phyloP scores from a whole-genome alignment of 2,113 vertebrate species.

The Jacana jacana region DNA sequence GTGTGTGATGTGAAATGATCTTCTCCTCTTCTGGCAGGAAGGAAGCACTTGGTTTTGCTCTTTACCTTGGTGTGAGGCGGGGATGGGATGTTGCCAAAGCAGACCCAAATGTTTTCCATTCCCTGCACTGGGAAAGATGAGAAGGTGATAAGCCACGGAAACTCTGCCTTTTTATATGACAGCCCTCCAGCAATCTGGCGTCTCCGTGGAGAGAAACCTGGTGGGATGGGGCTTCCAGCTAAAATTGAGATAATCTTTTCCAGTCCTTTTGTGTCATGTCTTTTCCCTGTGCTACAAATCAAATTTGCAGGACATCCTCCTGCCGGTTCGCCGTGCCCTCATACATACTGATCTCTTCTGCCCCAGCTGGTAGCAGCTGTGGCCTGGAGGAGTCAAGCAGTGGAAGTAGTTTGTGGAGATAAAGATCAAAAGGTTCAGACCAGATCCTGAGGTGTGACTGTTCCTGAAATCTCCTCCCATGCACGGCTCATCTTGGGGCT shows the following conservation, averaged over 20 bases:
- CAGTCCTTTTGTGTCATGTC: neutral
- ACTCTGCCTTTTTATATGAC: neutral
- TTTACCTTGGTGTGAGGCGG: neutral
- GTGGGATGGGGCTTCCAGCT: neutral
- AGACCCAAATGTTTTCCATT: neutral
- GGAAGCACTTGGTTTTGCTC: neutral
- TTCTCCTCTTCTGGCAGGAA: neutral
- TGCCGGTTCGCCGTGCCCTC: neutral
- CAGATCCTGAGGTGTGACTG: conserved; percentile 20
- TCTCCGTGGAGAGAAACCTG: neutral
- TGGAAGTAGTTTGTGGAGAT: conserved; percentile 35
- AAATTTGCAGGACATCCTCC: neutral
- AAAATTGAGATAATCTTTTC: neutral
- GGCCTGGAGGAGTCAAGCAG: neutral
- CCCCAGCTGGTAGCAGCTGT: neutral
- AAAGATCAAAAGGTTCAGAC: conserved; percentile 26
- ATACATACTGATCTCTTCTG: neutral
- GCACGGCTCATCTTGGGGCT: neutral
- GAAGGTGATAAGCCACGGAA: neutral
- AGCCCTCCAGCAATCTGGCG: conserved; percentile 1
- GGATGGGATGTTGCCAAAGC: neutral
- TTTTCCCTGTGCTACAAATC: neutral
- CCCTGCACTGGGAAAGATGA: neutral
- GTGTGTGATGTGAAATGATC: neutral
- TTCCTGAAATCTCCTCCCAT: conserved; percentile 25